Evolutionary conservation across 2,113 vertebrate species (phyloP).

Genomic region (Ageneiosus marmoratus): DNA sequence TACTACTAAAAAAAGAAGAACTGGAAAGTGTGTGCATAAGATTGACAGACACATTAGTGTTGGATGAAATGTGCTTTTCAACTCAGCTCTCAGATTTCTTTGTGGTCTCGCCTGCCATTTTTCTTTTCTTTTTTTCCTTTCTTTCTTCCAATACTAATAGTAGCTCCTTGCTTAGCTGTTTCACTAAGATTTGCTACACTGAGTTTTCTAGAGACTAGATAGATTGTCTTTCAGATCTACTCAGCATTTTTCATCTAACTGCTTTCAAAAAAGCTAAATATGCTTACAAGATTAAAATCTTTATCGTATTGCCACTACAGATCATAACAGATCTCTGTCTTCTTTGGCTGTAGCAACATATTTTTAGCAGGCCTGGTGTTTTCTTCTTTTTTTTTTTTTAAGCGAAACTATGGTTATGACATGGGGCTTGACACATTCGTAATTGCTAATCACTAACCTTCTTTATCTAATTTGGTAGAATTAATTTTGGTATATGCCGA

Average conservation of each 20-base stretch:
- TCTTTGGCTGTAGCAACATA: not conserved
- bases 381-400: not conserved
- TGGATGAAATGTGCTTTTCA: slow-evolving; percentile 44
- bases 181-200: not conserved
- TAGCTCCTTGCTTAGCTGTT: not conserved
- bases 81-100: slow-evolving; percentile 9
- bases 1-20: not conserved
- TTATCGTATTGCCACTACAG: not conserved
- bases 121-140: slow-evolving; percentile 18
- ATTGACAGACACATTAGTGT: slow-evolving; percentile 22
- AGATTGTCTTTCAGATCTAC: not conserved
- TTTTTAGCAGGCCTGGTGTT: not conserved
- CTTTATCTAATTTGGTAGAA: not conserved
- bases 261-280: not conserved
- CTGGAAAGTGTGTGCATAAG: not conserved
- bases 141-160: slow-evolving; percentile 14
- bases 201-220: not conserved
- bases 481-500: not conserved
- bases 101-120: slow-evolving; percentile 1
- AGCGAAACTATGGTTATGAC: not conserved
- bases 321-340: not conserved
- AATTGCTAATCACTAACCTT: not conserved
- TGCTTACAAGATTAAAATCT: not conserved
- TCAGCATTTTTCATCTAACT: not conserved
- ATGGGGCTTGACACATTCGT: not conserved